Percentiles rank a stretch among this genome's conserved stretches.
Evolutionary conservation across 1,140 invertebrate species (phyloP).

Genomic region (Anastrepha ludens): DNA sequence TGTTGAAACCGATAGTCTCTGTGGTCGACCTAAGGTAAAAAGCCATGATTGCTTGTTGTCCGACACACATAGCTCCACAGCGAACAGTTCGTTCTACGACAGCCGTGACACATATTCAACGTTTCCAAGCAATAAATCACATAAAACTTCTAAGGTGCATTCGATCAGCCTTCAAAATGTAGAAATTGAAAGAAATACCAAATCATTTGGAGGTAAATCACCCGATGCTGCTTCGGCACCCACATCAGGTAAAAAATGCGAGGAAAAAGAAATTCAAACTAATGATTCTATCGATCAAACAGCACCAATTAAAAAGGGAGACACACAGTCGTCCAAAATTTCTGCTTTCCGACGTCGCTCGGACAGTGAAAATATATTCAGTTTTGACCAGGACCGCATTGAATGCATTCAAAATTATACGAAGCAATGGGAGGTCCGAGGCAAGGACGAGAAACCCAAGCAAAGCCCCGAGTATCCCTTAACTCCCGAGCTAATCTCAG

Average conservation of each 20-base stretch:
- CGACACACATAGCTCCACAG: conserved; percentile 76
- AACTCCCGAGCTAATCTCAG: conserved; percentile 77
- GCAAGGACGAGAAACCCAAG: conserved; percentile 70
- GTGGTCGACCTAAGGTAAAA: conserved; percentile 73
- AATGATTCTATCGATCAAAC: conserved; percentile 69
- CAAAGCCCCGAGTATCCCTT: conserved; percentile 72
- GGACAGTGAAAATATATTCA: conserved; percentile 79
- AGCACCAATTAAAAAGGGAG: conserved; percentile 65
- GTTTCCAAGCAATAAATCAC: conserved; percentile 77
- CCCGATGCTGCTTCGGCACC: conserved; percentile 68
- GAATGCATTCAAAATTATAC: conserved; percentile 79
- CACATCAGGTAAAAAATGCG: conserved; percentile 64
- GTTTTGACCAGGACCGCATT: conserved; percentile 82
- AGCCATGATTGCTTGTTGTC: conserved; percentile 78
- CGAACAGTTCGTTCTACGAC: conserved; percentile 79
- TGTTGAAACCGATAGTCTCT: conserved; percentile 63
- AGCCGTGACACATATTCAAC: conserved; percentile 79
- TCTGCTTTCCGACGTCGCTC: conserved; percentile 74
- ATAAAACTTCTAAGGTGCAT: conserved; percentile 78
- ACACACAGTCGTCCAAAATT: conserved; percentile 71
- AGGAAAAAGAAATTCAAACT: conserved; percentile 70
- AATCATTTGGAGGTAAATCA: conserved; percentile 71
- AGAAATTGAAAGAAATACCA: conserved; percentile 79
- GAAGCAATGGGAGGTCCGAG: conserved; percentile 77
- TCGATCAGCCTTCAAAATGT: conserved; percentile 81